A percentile compares a stretch with the other conserved stretches of the same genome.
Evolutionary conservation across 2,113 vertebrate species (phyloP).

Genomic region (Podarcis muralis): DNA sequence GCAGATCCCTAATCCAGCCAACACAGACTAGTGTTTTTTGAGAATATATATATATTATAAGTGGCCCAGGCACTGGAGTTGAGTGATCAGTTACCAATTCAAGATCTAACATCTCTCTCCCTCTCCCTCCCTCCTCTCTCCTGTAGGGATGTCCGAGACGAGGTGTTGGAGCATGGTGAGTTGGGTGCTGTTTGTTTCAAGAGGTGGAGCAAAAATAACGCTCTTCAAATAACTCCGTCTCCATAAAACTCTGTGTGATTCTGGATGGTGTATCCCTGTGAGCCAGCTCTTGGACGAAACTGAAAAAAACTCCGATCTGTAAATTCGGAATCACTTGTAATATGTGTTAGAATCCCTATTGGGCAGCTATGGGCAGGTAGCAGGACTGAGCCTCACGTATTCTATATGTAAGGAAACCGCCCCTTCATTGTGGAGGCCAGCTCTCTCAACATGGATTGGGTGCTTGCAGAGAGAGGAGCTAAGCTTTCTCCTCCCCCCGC

Average conservation of each 20-base stretch:
- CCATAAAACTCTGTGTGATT: background rate
- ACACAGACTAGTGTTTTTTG: background rate
- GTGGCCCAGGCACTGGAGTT: too few relatives aligned
- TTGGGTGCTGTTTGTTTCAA: background rate
- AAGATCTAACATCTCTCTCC: too few relatives aligned
- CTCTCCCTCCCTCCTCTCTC: background rate
- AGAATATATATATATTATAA: background rate
- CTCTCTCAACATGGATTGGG: too few relatives aligned
- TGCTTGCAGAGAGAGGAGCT: background rate
- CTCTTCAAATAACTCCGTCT: background rate
- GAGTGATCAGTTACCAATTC: background rate
- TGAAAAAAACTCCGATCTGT: background rate
- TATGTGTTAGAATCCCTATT: background rate
- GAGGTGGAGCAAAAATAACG: background rate
- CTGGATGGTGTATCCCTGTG: background rate
- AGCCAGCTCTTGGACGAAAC: background rate
- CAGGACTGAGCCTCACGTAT: background rate
- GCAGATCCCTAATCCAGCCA: background rate
- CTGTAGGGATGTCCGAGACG: constrained; percentile 88
- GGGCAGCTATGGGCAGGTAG: background rate
- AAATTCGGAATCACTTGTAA: too few relatives aligned
- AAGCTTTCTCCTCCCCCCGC: background rate
- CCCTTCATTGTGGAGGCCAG: too few relatives aligned
- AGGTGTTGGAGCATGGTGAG: constrained; percentile 94
- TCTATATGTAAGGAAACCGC: background rate